Evolutionary conservation across 2,888 invertebrate species (phyloP).

Genomic region (Ceratothoa steindachneri): DNA sequence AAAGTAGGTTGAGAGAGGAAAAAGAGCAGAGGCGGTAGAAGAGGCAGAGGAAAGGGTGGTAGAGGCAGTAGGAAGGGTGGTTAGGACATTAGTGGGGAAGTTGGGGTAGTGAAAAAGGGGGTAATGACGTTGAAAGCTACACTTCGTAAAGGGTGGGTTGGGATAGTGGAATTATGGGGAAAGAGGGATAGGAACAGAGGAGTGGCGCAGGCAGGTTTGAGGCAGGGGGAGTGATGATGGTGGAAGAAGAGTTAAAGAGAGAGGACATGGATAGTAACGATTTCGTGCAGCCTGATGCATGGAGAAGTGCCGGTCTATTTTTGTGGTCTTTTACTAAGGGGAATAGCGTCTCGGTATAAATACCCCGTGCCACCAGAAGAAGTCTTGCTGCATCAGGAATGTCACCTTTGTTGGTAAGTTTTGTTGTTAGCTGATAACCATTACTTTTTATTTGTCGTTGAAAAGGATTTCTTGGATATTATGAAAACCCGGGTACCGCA

Average conservation of each 20-base stretch:
- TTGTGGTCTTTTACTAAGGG: background rate
- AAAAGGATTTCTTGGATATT: too few species aligned
- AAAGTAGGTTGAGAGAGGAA: too few species aligned
- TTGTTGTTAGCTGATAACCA: too few species aligned
- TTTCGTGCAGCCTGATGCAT: too few species aligned
- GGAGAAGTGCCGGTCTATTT: background rate
- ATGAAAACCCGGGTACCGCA: too few species aligned
- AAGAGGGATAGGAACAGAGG: background rate
- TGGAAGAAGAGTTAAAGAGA: background rate
- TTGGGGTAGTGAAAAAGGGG: too few species aligned
- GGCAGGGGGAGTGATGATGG: background rate
- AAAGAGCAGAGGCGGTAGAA: too few species aligned
- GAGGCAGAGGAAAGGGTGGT: too few species aligned
- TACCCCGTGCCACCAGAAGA: conserved; percentile 59
- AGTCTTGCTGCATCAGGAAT: conserved; percentile 62
- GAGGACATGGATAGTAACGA: background rate
- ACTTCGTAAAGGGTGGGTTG: background rate
- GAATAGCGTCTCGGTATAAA: background rate
- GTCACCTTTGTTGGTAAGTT: conserved; percentile 61
- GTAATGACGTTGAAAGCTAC: too few species aligned
- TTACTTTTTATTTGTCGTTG: background rate
- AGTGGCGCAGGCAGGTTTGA: background rate
- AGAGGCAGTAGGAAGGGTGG: too few species aligned
- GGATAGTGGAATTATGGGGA: background rate
- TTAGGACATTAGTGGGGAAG: too few species aligned